Base-by-base conservation (phyloP, 2,113 vertebrate species). In the Monarcha castaneiventris region DNA sequence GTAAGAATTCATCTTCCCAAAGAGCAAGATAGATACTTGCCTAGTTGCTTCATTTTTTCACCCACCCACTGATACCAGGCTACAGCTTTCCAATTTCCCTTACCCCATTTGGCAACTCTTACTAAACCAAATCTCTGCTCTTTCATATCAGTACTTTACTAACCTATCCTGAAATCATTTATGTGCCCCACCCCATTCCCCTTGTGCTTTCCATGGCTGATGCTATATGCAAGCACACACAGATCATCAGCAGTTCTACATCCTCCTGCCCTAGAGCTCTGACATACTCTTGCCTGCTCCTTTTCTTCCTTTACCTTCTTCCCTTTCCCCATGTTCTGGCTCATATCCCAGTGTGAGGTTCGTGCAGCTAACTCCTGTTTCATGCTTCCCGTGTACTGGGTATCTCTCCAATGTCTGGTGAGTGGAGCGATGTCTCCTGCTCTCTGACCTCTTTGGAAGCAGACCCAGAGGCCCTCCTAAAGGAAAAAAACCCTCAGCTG, bases 211-310 rank as follows among this genome's bases (percentile, higher is more conserved):
- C 49, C 16, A 17, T 2, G 4, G 26, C 17, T 90, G 29, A 56
- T 7, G 41, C n/a, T 26, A 4, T 6, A 5, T 11, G 10, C 3
- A 80, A 77, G 21, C 12, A n/a, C 8, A 48, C 3, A 0, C 7
- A 18, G 2, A 44, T 19, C 37, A 22, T 46, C 25, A 56, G 23
- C n/a, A 64, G 26, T 51, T 61, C 51, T 86, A 16, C 26, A 39
- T 20, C 18, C 8, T 87, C 20, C 54, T 58, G 23, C 16, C 20
- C 32, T 59, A 20, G 25, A 46, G 23, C 25, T 93, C 51, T 58
- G 11, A 48, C 4, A 25, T 54, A 2, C 6, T 68, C 22, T 75
- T 82, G 35, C 25, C 12, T 39, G 29, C 4, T 73, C 29, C 37
- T 83, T 90, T 85, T 67, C 27, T 83, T 62, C 44, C 30, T 76